Base-by-base conservation (phyloP, 2,113 vertebrate species). In the Heteronetta atricapilla region DNA sequence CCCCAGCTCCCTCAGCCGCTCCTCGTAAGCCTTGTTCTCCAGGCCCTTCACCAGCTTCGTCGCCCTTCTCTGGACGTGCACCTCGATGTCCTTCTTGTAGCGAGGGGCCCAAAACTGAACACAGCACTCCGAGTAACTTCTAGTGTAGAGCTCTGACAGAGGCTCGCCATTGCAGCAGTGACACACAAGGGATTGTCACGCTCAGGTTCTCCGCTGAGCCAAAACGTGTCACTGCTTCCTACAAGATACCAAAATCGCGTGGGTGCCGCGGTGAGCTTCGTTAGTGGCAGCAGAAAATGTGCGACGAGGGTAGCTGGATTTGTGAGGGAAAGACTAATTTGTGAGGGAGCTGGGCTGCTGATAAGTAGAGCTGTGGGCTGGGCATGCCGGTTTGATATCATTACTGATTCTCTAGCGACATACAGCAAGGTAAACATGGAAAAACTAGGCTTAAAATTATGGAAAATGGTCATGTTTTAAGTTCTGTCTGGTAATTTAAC, bases 201-300 rank as follows among this genome's bases (percentile, higher is more conserved):
- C 36, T 53, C 8, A 1, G 38, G 22, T 20, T 55, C 50, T 10
- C 52, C 36, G 8, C 2, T 1, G 15, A 76, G 38, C 48, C 70
- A 46, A 46, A 76, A 46, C 0, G 14, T 1, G 2, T 53, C 33
- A 12, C 12, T 11, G n/a, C 38, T 68, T 46, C 46, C 60, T 11
- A 17, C 21, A 14, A 11, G 26, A 6, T 1, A 1, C 85, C 13
- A 29, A 15, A 13, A 13, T 11, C 6, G 29, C 2, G 0, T 7
- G 25, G 50, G 25, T 11, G 42, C n/a, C 1, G 2, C 3, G 40
- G 14, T 8, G 50, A 64, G 58, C 68, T 16, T 11, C 2, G 1
- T 22, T 74, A 34, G 7, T 3, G 31, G 34, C 5, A 40, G n/a
- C 59, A 33, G 44, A 8, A 42, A 33, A 23, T 1, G 25, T 8